Conservation (phyloP, 2,888 invertebrate genomes). For the Tortricodes alternella region DNA sequence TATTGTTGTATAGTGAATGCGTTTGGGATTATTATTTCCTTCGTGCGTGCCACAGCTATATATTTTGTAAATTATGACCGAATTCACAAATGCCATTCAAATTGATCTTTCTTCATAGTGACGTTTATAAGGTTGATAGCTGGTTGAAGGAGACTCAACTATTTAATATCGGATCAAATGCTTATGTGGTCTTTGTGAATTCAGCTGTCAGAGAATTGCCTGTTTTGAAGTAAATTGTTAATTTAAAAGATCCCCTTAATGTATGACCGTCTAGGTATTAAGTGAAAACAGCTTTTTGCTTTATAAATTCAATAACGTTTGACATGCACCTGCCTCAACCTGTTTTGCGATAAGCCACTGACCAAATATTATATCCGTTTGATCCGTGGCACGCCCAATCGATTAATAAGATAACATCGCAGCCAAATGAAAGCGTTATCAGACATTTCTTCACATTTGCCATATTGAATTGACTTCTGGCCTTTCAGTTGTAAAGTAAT, state of each 20-base stretch:
- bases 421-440: background rate
- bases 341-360: background rate
- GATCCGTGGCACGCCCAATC: background rate
- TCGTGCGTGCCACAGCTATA: too few relatives aligned
- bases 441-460: background rate
- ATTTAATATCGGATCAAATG: too few relatives aligned
- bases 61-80: too few relatives aligned
- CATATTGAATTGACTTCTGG: background rate
- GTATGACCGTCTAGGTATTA: too few relatives aligned
- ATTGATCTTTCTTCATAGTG: background rate
- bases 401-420: background rate
- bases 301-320: background rate
- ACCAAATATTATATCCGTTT: background rate
- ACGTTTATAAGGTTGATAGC: background rate
- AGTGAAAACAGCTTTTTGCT: too few relatives aligned
- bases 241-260: too few relatives aligned
- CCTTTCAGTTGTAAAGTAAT: too few relatives aligned
- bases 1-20: constrained; percentile 1
- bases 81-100: too few relatives aligned
- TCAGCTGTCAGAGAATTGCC: too few relatives aligned
- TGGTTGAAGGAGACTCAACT: too few relatives aligned
- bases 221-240: too few relatives aligned
- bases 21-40: background rate
- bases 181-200: too few relatives aligned
- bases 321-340: background rate